Base-by-base conservation (phyloP, 2,113 vertebrate species). In the Tilapia sparmanii region DNA sequence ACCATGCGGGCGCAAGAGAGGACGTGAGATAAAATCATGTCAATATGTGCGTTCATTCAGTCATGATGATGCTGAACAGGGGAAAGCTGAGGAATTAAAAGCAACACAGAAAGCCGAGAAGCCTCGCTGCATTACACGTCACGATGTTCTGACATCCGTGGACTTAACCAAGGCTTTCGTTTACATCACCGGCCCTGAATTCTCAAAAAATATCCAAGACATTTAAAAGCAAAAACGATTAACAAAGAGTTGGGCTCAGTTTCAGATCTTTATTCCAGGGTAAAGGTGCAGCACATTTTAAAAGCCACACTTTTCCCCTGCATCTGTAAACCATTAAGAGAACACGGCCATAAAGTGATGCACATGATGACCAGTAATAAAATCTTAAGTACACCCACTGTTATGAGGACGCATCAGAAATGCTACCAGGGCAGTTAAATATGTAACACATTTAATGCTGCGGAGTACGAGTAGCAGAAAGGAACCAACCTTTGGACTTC, bases 1-100 rank as follows among this genome's bases (percentile, higher is more conserved):
- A 73, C n/a, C n/a, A 2, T 0, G 2, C 3, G 0, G 38, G 13
- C 13, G 0, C 7, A 0, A 71, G 12, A 40, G 15, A 24, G 66
- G 66, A 7, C 13, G 2, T 1, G n/a, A 71, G 66, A 71, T 71
- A 0, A 42, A 71, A 16, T 42, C 66, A 71, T 10, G 66, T 2
- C n/a, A 9, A 0, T 3, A 4, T 24, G 2, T 42, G 38, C 2
- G 3, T 16, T 9, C 3, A 1, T 24, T 68, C 63, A 68, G 35
- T 40, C 7, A 13, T 3, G 35, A 68, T 0, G 19, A 68, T 68
- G 19, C 35, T 9, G 4, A 47, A 47, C 3, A 47, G 15, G 45
- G 16, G 16, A 18, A 47, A 18, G 45, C 6, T 47, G 35, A 24
- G 15, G 35, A 40, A 6, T 26, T 71, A 13, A 24, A 45, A 42